Evolutionary conservation across 2,797 vertebrate species (phyloP).

Genomic region (Fringilla coelebs): DNA sequence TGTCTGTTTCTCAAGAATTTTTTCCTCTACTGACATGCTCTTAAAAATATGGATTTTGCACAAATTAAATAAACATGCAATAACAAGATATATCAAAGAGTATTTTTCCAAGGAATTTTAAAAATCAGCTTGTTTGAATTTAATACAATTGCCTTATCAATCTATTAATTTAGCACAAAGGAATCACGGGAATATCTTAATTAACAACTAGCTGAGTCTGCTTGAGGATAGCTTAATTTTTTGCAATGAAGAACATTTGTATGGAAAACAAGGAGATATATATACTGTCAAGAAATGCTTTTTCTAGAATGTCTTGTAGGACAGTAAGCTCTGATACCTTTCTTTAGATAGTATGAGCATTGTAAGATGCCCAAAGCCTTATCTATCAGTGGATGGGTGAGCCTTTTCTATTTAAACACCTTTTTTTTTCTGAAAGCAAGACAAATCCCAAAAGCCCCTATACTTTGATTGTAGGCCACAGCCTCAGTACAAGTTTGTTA

Average conservation of each 20-base stretch:
- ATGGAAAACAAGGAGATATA: background rate
- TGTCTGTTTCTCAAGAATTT: background rate
- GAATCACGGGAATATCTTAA: background rate
- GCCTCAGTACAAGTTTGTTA: background rate
- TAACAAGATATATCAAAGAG: background rate
- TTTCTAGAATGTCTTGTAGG: background rate
- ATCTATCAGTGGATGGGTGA: background rate
- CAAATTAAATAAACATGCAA: background rate
- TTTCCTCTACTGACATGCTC: background rate
- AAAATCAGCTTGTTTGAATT: background rate
- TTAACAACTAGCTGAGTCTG: background rate
- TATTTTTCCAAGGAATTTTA: background rate
- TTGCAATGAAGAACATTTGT: background rate
- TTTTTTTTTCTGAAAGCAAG: background rate
- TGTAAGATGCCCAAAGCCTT: background rate
- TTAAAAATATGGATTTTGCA: background rate
- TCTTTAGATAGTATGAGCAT: background rate
- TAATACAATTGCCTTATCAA: background rate
- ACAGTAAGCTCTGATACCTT: background rate
- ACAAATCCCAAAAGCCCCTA: background rate
- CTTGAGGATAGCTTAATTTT: background rate
- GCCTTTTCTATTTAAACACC: background rate
- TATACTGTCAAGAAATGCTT: background rate
- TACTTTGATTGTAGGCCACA: background rate
- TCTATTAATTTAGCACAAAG: background rate